phyloP scores from a whole-genome alignment of 2,797 vertebrate species.

The Octomys mimax region DNA sequence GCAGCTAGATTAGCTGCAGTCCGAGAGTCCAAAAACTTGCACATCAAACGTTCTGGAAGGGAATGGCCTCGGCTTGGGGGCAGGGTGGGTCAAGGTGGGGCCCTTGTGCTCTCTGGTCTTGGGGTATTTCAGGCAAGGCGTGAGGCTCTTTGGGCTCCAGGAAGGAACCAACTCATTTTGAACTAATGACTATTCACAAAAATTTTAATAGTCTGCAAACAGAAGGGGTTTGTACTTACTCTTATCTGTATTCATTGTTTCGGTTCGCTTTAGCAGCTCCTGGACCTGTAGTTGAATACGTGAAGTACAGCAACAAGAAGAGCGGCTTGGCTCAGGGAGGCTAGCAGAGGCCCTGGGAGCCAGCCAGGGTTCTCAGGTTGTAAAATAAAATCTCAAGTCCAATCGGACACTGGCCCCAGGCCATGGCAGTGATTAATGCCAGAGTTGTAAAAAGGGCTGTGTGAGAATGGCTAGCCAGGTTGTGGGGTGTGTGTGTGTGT shows the following conservation, averaged over 20 bases:
- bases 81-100: not conserved
- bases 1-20: slow-evolving; percentile 64
- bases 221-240: not conserved
- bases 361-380: slow-evolving; percentile 83
- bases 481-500: not conserved
- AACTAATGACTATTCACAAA: slow-evolving; percentile 48
- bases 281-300: slow-evolving; percentile 61
- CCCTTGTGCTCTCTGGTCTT: slow-evolving; percentile 25
- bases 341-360: slow-evolving; percentile 75
- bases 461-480: slow-evolving; percentile 68
- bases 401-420: slow-evolving; percentile 79
- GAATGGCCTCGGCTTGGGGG: not conserved
- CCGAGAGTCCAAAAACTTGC: slow-evolving; percentile 66
- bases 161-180: not conserved
- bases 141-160: not conserved
- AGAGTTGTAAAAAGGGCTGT: slow-evolving; percentile 77
- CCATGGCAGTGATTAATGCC: slow-evolving; percentile 80
- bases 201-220: slow-evolving; percentile 57
- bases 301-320: slow-evolving; percentile 62
- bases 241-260: slow-evolving; percentile 73
- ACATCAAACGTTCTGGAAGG: slow-evolving; percentile 29
- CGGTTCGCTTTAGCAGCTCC: slow-evolving; percentile 73
- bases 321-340: slow-evolving; percentile 67
- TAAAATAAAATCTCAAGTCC: slow-evolving; percentile 85
- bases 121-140: not conserved